These are phyloP conservation scores for Eurypyga helias DNA, from an alignment of 2,113 vertebrate genomes.

Conservation along the genomic window DNA sequence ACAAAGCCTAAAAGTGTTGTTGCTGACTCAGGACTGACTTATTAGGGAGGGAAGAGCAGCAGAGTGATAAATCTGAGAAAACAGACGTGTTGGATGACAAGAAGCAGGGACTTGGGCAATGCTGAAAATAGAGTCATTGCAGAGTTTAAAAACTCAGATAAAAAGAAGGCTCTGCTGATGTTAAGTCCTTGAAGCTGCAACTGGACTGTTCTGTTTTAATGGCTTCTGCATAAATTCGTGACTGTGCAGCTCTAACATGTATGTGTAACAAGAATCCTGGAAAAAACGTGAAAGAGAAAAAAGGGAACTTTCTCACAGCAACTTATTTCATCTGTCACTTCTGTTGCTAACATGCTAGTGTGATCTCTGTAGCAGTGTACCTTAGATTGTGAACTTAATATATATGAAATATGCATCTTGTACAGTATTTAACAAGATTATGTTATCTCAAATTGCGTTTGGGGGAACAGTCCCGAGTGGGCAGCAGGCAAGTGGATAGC, in stretches of 20 bases:
- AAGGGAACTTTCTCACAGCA: neutral
- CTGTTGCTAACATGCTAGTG: neutral
- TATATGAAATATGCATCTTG: rapidly evolving
- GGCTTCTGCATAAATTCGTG: neutral
- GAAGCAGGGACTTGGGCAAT: neutral
- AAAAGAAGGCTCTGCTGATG: neutral
- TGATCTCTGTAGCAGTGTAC: neutral
- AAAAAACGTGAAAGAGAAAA: neutral
- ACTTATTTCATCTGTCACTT: neutral
- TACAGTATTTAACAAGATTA: neutral
- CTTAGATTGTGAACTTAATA: neutral
- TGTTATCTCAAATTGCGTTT: neutral
- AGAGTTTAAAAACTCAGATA: neutral
- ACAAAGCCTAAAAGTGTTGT: neutral
- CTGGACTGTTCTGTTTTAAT: neutral
- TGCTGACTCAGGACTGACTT: neutral
- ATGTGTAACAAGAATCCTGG: neutral
- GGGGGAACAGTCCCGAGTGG: neutral
- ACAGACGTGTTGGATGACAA: neutral
- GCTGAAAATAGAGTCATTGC: neutral
- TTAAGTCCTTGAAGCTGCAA: neutral
- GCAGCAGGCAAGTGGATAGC: neutral
- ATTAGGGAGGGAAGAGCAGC: neutral
- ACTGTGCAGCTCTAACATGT: neutral
- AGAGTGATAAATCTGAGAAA: neutral